phyloP scores from a whole-genome alignment of 2,113 vertebrate species.

The Notarius lentiginosus region DNA sequence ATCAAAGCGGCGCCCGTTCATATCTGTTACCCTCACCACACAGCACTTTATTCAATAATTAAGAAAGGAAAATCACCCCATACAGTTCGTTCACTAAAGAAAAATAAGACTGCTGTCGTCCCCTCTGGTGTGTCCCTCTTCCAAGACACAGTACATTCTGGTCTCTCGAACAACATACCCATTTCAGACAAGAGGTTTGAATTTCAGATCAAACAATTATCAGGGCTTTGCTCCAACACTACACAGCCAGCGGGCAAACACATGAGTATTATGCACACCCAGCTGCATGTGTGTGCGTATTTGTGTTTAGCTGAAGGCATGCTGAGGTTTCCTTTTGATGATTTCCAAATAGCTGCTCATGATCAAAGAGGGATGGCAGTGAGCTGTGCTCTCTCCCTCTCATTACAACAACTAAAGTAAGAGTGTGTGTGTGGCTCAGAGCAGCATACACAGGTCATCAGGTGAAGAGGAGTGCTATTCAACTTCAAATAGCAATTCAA shows the following conservation, averaged over 20 bases:
- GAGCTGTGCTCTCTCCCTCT: conserved; percentile 22
- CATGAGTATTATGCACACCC: neutral
- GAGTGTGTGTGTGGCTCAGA: neutral
- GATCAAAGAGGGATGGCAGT: conserved; percentile 38
- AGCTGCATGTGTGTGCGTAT: neutral
- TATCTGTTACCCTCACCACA: neutral
- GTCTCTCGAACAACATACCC: neutral
- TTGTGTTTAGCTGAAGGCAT: neutral
- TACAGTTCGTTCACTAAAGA: neutral
- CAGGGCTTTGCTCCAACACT: neutral
- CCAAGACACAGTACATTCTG: neutral
- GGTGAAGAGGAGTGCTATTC: neutral
- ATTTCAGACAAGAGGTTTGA: conserved; percentile 17
- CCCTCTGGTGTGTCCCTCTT: neutral
- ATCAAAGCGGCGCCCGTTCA: conserved; percentile 30
- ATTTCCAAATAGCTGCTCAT: conserved; percentile 37
- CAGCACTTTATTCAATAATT: conserved; percentile 27
- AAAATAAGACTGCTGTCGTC: neutral
- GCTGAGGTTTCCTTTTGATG: neutral
- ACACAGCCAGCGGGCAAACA: neutral
- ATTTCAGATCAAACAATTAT: conserved; percentile 40
- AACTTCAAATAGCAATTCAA: neutral
- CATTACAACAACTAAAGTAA: conserved; percentile 27
- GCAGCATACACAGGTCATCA: neutral
- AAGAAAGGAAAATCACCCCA: neutral